These are phyloP conservation scores for Nannoperca australis DNA, from an alignment of 2,797 vertebrate genomes.

Conservation along the genomic window DNA sequence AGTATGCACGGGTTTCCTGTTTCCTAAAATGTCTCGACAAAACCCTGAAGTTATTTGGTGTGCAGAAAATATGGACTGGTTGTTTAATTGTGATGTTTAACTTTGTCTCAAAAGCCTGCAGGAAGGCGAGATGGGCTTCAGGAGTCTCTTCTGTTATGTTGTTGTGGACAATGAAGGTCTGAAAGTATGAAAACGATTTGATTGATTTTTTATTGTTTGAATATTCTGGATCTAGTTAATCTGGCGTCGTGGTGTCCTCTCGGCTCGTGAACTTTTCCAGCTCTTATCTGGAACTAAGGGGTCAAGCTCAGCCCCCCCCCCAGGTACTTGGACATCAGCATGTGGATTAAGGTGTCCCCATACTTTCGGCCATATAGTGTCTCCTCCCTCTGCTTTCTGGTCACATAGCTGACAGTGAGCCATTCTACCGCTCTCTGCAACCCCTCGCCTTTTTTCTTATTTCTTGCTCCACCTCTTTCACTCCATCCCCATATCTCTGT, in stretches of 20 bases:
- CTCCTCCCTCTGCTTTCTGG: conserved; percentile 29
- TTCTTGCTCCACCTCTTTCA: conserved; percentile 53
- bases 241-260: background rate
- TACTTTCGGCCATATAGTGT: background rate
- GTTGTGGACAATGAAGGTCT: background rate
- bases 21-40: no score
- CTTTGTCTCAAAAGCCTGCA: background rate
- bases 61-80: background rate
- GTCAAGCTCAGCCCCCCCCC: background rate
- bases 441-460: conserved; percentile 37
- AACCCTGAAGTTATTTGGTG: background rate
- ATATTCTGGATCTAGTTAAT: background rate
- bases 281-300: background rate
- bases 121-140: background rate
- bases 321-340: background rate
- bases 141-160: no score
- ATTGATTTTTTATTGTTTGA: background rate
- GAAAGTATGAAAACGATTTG: no score
- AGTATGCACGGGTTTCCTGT: no score
- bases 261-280: background rate
- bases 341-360: background rate
- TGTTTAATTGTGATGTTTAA: background rate
- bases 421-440: conserved; percentile 15
- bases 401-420: conserved; percentile 41
- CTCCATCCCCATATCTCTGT: conserved; percentile 22